These are phyloP conservation scores for Perca schrenkii DNA, from an alignment of 2,113 vertebrate species.

Conservation along the genomic window DNA sequence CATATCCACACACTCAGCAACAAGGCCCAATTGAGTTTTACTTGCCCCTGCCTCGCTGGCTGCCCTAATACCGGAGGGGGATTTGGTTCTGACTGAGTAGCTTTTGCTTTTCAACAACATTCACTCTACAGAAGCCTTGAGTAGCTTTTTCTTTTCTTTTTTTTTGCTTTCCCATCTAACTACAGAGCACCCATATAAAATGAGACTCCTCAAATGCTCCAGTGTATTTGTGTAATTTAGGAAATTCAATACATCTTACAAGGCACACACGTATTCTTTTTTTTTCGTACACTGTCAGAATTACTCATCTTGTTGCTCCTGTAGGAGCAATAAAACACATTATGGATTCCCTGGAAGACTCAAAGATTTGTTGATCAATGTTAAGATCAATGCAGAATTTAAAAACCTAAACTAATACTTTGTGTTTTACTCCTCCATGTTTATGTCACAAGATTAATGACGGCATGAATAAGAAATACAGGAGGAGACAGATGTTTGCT, in stretches of 20 bases:
- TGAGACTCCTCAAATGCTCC: conserved; percentile 15
- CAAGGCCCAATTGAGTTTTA: conserved; percentile 50
- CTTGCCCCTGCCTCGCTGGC: conserved; percentile 25
- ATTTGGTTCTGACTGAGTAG: conserved; percentile 50
- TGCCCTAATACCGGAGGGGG: conserved; percentile 61
- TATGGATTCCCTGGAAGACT: conserved; percentile 4
- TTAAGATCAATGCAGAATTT: neutral
- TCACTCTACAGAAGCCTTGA: conserved; percentile 27
- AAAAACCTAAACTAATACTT: neutral
- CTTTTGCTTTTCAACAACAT: conserved; percentile 52
- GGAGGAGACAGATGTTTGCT: neutral
- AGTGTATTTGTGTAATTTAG: conserved; percentile 31
- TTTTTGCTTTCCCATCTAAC: neutral
- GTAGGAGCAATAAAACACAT: neutral
- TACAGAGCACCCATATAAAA: conserved; percentile 25
- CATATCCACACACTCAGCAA: conserved; percentile 56
- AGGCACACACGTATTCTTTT: conserved; percentile 3
- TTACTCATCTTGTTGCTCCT: neutral
- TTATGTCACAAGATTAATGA: neutral
- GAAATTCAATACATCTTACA: conserved; percentile 43
- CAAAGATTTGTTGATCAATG: neutral
- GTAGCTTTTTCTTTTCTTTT: conserved; percentile 4
- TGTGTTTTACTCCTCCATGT: neutral
- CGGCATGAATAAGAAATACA: neutral
- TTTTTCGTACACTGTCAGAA: conserved; percentile 11